phyloP scores from a whole-genome alignment of 2,113 vertebrate genomes.

The Elaphurus davidianus region DNA sequence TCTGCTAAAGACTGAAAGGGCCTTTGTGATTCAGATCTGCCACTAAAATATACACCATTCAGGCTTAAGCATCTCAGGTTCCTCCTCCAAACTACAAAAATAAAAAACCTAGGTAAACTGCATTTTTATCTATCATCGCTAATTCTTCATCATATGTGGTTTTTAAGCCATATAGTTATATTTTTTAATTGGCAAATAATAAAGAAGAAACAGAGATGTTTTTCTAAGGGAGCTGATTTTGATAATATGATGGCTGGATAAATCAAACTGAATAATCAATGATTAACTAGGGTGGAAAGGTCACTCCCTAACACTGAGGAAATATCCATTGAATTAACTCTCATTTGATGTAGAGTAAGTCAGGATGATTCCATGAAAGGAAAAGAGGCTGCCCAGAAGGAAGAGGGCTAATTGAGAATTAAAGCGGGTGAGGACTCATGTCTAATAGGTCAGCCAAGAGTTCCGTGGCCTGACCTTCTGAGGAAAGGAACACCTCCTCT shows the following conservation, averaged over 20 bases:
- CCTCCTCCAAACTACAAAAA: background rate
- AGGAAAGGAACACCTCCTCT: background rate
- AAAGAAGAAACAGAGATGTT: background rate
- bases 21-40: background rate
- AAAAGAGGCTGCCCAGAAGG: background rate
- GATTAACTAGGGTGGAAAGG: too few relatives aligned
- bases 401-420: constrained; percentile 48
- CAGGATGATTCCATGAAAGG: background rate
- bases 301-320: too few relatives aligned
- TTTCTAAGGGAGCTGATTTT: background rate
- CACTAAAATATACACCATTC: background rate
- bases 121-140: background rate
- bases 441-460: background rate
- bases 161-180: background rate
- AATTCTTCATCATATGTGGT: background rate
- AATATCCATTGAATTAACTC: background rate
- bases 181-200: background rate
- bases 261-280: background rate
- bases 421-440: constrained; percentile 31
- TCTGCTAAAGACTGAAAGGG: background rate
- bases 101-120: background rate
- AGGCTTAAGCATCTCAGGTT: background rate
- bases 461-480: background rate
- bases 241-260: background rate
- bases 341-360: background rate